Conservation (phyloP, 30 jellyfish, hydroid and myxozoan species). For the Rhopilema esculentum region DNA sequence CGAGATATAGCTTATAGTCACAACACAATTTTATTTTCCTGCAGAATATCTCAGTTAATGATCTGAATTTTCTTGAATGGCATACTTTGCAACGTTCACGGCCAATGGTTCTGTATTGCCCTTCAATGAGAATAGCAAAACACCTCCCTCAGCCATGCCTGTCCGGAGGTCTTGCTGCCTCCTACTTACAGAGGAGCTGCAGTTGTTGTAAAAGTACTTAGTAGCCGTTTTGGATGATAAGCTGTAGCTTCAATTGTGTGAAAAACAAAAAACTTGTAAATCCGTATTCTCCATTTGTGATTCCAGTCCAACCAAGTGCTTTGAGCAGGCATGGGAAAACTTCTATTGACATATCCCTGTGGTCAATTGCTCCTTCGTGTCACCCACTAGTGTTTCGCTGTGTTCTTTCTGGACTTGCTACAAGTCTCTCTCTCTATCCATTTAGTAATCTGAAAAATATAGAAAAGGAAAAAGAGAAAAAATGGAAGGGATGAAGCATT, state of each 20-base stretch:
- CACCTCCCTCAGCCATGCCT: conserved; percentile 84
- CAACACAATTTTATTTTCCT: no score
- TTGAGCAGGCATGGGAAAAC: not conserved
- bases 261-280: not conserved
- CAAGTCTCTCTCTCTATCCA: no score
- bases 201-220: not conserved
- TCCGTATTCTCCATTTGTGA: not conserved
- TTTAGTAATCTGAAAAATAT: no score
- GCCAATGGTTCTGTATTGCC: conserved; percentile 91
- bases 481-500: no score
- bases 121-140: conserved; percentile 86
- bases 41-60: no score
- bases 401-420: not conserved
- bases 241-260: not conserved
- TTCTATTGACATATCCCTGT: not conserved
- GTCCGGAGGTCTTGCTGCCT: not conserved
- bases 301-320: not conserved
- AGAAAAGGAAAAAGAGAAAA: no score
- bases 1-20: no score
- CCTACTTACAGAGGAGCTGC: conserved; percentile 10
- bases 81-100: conserved; percentile 85
- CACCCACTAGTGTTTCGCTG: not conserved
- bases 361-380: not conserved
- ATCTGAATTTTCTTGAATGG: not conserved
- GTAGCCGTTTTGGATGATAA: not conserved